phyloP scores from a whole-genome alignment of 2,888 invertebrate genomes.

The Drosophila pseudotalamancana region DNA sequence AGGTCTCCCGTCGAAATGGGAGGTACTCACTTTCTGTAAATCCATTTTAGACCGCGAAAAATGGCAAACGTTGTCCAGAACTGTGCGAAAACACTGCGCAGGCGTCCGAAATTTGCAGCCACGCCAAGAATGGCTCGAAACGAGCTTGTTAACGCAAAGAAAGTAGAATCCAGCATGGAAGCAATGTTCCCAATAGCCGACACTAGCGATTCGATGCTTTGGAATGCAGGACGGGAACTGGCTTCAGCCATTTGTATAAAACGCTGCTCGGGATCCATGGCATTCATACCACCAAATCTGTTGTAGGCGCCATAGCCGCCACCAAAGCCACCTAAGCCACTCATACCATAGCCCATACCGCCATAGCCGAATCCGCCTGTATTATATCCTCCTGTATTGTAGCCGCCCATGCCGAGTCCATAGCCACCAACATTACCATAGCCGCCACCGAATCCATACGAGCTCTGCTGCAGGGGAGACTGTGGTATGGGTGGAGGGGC shows the following conservation, averaged over 20 bases:
- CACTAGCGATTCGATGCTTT: slow-evolving; percentile 96
- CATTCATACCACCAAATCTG: slow-evolving; percentile 76
- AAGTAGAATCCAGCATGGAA: slow-evolving; percentile 98
- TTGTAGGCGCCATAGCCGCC: slow-evolving; percentile 69
- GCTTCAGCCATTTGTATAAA: slow-evolving; percentile 96
- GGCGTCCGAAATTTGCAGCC: slow-evolving; percentile 95
- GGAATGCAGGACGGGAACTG: slow-evolving; percentile 95
- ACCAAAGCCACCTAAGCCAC: slow-evolving; percentile 41
- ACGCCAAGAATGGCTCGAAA: slow-evolving; percentile 98
- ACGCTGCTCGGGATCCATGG: slow-evolving; percentile 84
- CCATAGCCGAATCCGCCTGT: slow-evolving; percentile 39
- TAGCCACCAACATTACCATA: slow-evolving; percentile 35
- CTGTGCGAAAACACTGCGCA: slow-evolving; percentile 93
- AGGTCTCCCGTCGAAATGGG: background rate
- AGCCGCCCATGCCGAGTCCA: slow-evolving; percentile 48
- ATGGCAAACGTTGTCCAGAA: slow-evolving; percentile 95
- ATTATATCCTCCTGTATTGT: slow-evolving; percentile 34
- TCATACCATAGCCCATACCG: slow-evolving; percentile 38
- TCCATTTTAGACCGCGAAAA: slow-evolving; percentile 91
- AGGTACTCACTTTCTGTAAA: slow-evolving; percentile 87
- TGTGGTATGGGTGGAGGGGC: slow-evolving; percentile 46
- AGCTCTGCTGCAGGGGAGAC: slow-evolving; percentile 39
- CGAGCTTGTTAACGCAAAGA: slow-evolving; percentile 97
- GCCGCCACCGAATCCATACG: slow-evolving; percentile 33
- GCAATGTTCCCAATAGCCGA: slow-evolving; percentile 96